Base-by-base conservation (phyloP, 2,797 vertebrate species). In the Gymnodraco acuticeps region DNA sequence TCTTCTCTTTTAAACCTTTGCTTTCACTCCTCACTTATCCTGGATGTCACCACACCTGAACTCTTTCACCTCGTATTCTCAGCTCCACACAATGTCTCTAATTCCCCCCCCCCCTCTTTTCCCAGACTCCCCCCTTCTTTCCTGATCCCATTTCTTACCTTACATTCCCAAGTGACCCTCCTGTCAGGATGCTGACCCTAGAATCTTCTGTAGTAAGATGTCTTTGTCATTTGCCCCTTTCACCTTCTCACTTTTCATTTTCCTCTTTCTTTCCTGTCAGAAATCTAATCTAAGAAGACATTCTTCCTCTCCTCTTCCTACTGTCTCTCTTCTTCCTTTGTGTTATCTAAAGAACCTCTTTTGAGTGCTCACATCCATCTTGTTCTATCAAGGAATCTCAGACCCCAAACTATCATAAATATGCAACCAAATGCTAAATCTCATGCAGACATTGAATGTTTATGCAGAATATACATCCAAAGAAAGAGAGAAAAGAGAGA, bases 201-300 rank as follows among this genome's bases (percentile, higher is more conserved):
- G 50, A 73, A 41, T 47, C 63, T 31, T 61, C 27, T 11, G 17
- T 59, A 56, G 56, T 54, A 73, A 64, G 61, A 60, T 64, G 20
- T 70, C 75, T 68, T 81, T 79, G 46, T 78, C 68, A 15, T 59
- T 33, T 50, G 59, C 59, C 52, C 8, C 11, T 81, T 64, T 75
- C 65, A 71, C 60, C 50, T 45, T 31, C 14, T 27, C 2, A 0
- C 46, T 23, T 65, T 77, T 70, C 69, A 23, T 60, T 59, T 63
- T 16, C 33, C 69, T 46, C 33, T 19, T 41, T 42, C 45, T 50
- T 38, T 64, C 46, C 27, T 61, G 56, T 75, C 61, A 83, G 41
- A 71, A 79, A 83, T 67, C 33, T 15, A 66, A 67, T 81, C 52
- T 73, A 71, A 19, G 33, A 63, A 69, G 75, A 58, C 45, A 10